Evolutionary conservation across 1,140 invertebrate species (phyloP), one percentile per base, ranked within the genome.

Genomic region (Sitodiplosis mosellana): DNA sequence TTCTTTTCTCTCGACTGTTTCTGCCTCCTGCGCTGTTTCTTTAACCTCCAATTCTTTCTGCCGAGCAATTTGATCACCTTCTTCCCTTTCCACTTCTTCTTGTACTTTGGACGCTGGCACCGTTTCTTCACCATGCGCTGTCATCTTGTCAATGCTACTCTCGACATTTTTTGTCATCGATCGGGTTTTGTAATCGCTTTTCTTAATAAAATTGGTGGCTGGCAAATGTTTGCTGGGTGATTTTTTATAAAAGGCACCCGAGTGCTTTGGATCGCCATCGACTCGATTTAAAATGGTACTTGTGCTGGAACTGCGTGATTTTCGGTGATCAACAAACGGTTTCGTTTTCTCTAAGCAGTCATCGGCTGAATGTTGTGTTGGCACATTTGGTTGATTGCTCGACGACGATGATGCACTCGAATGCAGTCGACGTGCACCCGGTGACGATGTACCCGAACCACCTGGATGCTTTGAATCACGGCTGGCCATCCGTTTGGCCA

Each of bases 291-390:
- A 34, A 36, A 42, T 41, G n/a, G 45, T 41, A 33, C 45, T 50
- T 12, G 49, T 33, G 20, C 49, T 50, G 41, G 40, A 34, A 36
- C 49, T 50, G 46, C 49, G 46, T 22, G 36, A 43, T 47, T 50
- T 50, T 44, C 41, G 37, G n/a, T 42, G 15, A 18, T 4, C 46
- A 20, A 17, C 5, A 41, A 11, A 14, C 12, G n/a, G n/a, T 33
- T 17, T 46, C 5, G 37, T 33, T 38, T 19, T 50, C 8, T 40
- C 12, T 20, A 43, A 20, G 40, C 41, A 37, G 47, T 50, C 49
- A 34, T 50, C 49, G 33, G 45, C 49, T 21, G 45, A 48, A 48
- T 48, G 47, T 42, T 48, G 47, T 2, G 5, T 42, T 48, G 21
- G 40, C 11, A 42, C 12, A 19, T 41, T 12, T 18, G 17, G 27